These are phyloP conservation scores for Tadarida brasiliensis DNA, from an alignment of 2,797 vertebrate genomes.

Conservation along the genomic window DNA sequence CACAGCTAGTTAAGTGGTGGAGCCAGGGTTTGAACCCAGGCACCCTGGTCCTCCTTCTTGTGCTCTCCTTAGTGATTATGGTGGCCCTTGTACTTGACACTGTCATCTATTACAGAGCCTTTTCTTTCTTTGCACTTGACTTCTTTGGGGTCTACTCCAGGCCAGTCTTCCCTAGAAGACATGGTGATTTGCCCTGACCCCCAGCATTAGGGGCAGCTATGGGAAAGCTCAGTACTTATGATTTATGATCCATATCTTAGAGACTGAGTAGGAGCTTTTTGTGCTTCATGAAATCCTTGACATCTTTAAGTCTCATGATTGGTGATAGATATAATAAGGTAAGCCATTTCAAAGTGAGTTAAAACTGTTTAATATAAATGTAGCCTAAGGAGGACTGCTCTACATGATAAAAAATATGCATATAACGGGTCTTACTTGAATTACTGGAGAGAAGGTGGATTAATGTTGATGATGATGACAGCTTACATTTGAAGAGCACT, in stretches of 20 bases:
- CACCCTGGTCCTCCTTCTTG: not conserved
- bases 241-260: not conserved
- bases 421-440: not conserved
- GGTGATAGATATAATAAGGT: not conserved
- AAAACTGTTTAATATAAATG: not conserved
- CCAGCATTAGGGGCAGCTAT: not conserved
- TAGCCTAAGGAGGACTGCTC: not conserved
- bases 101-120: not conserved
- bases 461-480: not conserved
- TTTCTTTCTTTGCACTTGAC: not conserved
- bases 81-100: not conserved
- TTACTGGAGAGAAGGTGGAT: not conserved
- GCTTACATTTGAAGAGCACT: not conserved
- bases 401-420: not conserved
- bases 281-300: not conserved
- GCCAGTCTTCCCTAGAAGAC: not conserved
- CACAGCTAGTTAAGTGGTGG: not conserved
- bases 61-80: not conserved
- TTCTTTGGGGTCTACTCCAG: not conserved
- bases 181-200: not conserved
- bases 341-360: not conserved
- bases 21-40: not conserved
- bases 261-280: not conserved
- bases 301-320: not conserved
- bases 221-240: not conserved